These are phyloP conservation scores for Scaptomyza caliginosa DNA, from an alignment of 2,888 invertebrate genomes.

Conservation along the genomic window DNA sequence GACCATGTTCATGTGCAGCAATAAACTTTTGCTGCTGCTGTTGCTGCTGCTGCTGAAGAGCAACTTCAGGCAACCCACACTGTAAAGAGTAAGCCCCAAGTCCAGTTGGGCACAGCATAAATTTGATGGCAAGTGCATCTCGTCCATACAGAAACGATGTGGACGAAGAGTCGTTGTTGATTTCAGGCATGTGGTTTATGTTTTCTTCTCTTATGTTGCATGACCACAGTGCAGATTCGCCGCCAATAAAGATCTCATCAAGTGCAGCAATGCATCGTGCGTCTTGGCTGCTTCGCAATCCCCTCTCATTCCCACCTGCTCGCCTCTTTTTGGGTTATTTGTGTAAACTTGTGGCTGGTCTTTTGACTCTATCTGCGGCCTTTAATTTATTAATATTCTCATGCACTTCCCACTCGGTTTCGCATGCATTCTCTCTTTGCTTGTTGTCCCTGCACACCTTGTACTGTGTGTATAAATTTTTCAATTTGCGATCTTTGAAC, in stretches of 20 bases:
- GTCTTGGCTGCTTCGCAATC: slow-evolving; percentile 19
- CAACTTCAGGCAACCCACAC: slow-evolving; percentile 31
- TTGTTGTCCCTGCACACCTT: slow-evolving; percentile 20
- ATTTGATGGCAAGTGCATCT: slow-evolving; percentile 38
- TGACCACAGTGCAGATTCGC: slow-evolving; percentile 35
- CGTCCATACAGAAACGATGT: not conserved
- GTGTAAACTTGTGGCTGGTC: slow-evolving; percentile 64
- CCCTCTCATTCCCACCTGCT: not conserved
- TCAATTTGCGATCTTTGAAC: slow-evolving; percentile 80
- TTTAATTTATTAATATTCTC: slow-evolving; percentile 80
- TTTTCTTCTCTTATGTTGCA: slow-evolving; percentile 48
- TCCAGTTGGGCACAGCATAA: slow-evolving; percentile 7
- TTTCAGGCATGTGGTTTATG: slow-evolving; percentile 58
- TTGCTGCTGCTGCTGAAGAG: not conserved
- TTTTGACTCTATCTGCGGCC: slow-evolving; percentile 75
- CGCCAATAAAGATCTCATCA: slow-evolving; percentile 78
- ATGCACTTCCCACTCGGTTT: slow-evolving; percentile 64
- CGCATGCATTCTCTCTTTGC: slow-evolving; percentile 1
- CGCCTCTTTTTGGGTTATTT: slow-evolving; percentile 54
- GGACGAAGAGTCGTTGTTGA: slow-evolving; percentile 21
- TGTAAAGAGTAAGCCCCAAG: not conserved
- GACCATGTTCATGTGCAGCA: slow-evolving; percentile 23
- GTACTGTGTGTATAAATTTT: slow-evolving; percentile 60
- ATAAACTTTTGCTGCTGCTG: slow-evolving; percentile 29
- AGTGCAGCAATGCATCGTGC: slow-evolving; percentile 73